These are phyloP conservation scores for Pandion haliaetus DNA, from an alignment of 2,113 vertebrate genomes.

Conservation along the genomic window DNA sequence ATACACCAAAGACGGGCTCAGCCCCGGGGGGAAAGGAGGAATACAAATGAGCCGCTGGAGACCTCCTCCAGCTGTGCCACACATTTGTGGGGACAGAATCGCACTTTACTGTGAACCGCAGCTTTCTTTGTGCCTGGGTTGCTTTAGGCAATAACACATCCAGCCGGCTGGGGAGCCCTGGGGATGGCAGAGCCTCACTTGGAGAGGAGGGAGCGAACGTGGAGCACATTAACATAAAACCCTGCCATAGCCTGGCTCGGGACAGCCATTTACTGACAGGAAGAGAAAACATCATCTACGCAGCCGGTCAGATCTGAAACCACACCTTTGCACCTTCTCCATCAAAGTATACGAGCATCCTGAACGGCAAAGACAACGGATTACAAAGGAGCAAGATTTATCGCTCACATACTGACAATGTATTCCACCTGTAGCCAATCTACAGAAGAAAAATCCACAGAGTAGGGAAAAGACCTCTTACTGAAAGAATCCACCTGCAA, in stretches of 20 bases:
- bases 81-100: not conserved
- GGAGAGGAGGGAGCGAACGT: rapidly evolving
- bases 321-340: not conserved
- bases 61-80: not conserved
- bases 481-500: not conserved
- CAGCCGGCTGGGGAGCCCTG: not conserved
- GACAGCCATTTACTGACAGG: rapidly evolving
- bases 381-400: not conserved
- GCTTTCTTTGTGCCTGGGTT: not conserved
- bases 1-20: not conserved
- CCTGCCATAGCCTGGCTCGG: not conserved
- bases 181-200: rapidly evolving
- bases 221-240: not conserved
- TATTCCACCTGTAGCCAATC: not conserved
- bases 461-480: not conserved
- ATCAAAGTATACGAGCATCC: not conserved
- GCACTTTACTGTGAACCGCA: rapidly evolving
- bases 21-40: not conserved
- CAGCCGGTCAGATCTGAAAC: rapidly evolving
- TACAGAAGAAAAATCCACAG: not conserved
- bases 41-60: not conserved
- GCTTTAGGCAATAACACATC: not conserved
- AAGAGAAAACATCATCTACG: rapidly evolving
- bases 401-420: rapidly evolving
- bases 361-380: rapidly evolving